Percentiles rank a stretch among this genome's conserved stretches.
Conservation (phyloP, 2,113 vertebrate genomes). For the Paedocypris sp. region DNA sequence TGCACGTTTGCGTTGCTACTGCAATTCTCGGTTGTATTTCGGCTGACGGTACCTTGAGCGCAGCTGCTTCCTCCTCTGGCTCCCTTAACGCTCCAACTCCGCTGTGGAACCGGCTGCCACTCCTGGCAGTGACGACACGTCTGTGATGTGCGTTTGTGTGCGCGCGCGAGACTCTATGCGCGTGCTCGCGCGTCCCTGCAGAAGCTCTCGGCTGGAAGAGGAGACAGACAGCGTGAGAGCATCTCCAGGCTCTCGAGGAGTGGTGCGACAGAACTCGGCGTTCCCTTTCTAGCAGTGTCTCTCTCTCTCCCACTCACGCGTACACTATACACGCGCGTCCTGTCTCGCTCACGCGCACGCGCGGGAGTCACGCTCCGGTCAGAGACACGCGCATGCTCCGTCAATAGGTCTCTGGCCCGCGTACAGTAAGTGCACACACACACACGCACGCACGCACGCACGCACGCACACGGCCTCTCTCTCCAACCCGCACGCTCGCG, state of each 20-base stretch:
- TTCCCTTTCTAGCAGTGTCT: constrained; percentile 18
- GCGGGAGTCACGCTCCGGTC: too few relatives aligned
- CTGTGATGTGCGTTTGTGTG: constrained; percentile 25
- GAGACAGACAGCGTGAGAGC: constrained; percentile 22
- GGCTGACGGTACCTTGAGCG: constrained; percentile 41
- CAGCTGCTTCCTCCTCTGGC: constrained; percentile 24
- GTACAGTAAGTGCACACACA: neutral
- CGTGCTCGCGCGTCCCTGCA: constrained; percentile 32
- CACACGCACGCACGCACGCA: neutral
- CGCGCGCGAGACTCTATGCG: constrained; percentile 2
- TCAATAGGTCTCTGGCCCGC: constrained; percentile 12
- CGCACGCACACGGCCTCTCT: neutral
- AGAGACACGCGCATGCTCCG: constrained; percentile 2
- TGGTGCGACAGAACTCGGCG: constrained; percentile 24
- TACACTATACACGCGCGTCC: too few relatives aligned
- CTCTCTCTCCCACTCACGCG: too few relatives aligned
- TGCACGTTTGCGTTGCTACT: constrained; percentile 8
- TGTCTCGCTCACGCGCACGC: constrained; percentile 1
- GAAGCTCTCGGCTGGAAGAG: constrained; percentile 30
- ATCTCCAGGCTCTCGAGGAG: constrained; percentile 23
- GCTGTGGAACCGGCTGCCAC: constrained; percentile 34
- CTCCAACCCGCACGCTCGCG: neutral
- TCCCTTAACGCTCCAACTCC: constrained; percentile 31
- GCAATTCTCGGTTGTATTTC: constrained; percentile 16
- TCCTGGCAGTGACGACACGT: constrained; percentile 40